phyloP scores from a whole-genome alignment of 2,888 invertebrate species.

The Diplolepis rosae region DNA sequence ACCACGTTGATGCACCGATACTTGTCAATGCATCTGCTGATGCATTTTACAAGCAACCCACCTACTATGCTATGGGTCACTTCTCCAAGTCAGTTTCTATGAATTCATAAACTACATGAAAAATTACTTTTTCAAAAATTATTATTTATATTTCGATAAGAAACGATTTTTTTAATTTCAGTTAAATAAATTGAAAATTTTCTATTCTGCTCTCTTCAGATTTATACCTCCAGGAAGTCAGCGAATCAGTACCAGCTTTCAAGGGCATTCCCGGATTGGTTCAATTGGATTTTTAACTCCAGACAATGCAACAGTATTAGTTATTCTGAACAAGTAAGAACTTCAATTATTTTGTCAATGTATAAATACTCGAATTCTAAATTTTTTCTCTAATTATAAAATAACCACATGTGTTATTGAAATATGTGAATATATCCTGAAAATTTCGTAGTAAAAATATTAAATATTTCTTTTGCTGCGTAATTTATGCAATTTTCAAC shows the following conservation, averaged over 20 bases:
- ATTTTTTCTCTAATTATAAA: no score
- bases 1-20: conserved; percentile 88
- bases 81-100: conserved; percentile 70
- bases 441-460: no score
- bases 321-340: conserved; percentile 41
- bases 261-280: conserved; percentile 13
- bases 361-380: no score
- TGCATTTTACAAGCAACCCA: conserved; percentile 92
- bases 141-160: no score
- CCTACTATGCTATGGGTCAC: conserved; percentile 90
- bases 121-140: no score
- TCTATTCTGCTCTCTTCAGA: conserved; percentile 17
- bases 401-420: no score
- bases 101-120: no score
- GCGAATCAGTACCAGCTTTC: conserved; percentile 32
- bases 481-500: no score
- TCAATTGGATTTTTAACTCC: conserved; percentile 38
- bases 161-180: not conserved
- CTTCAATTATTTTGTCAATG: no score
- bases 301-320: conserved; percentile 33
- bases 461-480: no score
- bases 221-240: conserved; percentile 40
- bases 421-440: no score
- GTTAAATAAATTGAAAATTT: not conserved
- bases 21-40: conserved; percentile 77